Evolutionary conservation across 2,797 vertebrate species (phyloP).

Genomic region (Hydrophis major): DNA sequence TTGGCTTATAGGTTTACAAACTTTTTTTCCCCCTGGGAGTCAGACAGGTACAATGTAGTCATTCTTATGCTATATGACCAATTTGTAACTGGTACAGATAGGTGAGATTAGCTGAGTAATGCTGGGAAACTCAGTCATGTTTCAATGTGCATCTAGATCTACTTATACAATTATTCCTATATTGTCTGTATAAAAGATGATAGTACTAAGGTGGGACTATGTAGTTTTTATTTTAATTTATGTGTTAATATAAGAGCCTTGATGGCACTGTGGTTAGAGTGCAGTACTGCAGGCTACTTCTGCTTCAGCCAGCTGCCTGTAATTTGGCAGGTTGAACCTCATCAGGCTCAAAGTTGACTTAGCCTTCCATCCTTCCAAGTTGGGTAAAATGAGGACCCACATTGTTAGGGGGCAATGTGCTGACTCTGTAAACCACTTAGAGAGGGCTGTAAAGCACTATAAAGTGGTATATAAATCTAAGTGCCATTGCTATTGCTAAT

Average conservation of each 20-base stretch:
- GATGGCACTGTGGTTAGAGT: too few relatives aligned
- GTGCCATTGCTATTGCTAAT: not conserved
- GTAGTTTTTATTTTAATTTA: not conserved
- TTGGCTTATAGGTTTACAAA: not conserved
- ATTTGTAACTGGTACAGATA: not conserved
- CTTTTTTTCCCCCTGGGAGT: not conserved
- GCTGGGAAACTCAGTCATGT: not conserved
- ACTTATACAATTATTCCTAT: not conserved
- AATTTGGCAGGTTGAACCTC: too few relatives aligned
- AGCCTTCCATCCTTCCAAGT: too few relatives aligned
- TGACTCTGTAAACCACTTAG: too few relatives aligned
- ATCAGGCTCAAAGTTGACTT: too few relatives aligned
- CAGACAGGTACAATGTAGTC: not conserved
- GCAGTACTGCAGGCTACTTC: too few relatives aligned
- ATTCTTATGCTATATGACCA: not conserved
- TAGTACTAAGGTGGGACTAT: not conserved
- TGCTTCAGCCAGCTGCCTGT: too few relatives aligned
- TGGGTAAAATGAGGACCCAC: too few relatives aligned
- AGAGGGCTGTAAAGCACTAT: too few relatives aligned
- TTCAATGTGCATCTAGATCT: not conserved
- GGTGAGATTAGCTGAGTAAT: not conserved
- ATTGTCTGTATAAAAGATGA: not conserved
- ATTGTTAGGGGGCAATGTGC: too few relatives aligned
- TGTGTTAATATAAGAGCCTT: not conserved
- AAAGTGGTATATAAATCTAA: too few relatives aligned